These are phyloP conservation scores for Botia almorhae DNA, from an alignment of 2,797 vertebrate genomes.

Conservation along the genomic window DNA sequence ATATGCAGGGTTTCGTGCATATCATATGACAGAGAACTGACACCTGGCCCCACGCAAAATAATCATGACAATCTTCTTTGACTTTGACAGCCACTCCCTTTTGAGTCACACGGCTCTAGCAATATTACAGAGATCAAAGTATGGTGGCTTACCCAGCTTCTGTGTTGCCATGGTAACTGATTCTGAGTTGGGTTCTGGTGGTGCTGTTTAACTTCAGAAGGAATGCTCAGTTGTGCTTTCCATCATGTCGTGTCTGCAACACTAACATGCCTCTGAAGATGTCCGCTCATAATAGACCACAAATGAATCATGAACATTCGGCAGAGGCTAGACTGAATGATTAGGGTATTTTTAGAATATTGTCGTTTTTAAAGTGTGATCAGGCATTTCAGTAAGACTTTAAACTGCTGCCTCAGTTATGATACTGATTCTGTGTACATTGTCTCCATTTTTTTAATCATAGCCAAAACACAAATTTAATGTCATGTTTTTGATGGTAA, in stretches of 20 bases:
- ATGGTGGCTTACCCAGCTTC: slow-evolving; percentile 45
- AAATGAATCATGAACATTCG: slow-evolving; percentile 23
- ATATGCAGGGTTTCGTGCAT: slow-evolving; percentile 19
- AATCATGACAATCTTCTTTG: slow-evolving; percentile 65
- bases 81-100: slow-evolving; percentile 41
- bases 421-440: slow-evolving; percentile 36
- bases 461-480: slow-evolving; percentile 47
- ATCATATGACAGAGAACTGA: slow-evolving; percentile 2
- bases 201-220: slow-evolving; percentile 47
- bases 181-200: slow-evolving; percentile 58
- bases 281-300: slow-evolving; percentile 21
- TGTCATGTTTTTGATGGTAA: slow-evolving; percentile 29
- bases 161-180: slow-evolving; percentile 52
- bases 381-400: slow-evolving; percentile 31
- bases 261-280: slow-evolving; percentile 6
- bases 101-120: slow-evolving; percentile 43
- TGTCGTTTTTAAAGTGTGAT: not conserved
- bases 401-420: slow-evolving; percentile 40
- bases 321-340: slow-evolving; percentile 4
- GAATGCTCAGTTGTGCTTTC: slow-evolving; percentile 7
- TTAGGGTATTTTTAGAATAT: slow-evolving; percentile 20
- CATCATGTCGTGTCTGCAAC: slow-evolving; percentile 21
- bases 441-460: slow-evolving; percentile 47
- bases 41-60: slow-evolving; percentile 30
- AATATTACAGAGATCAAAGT: slow-evolving; percentile 52